phyloP scores from a whole-genome alignment of 2,888 invertebrate species.

The Chalcis sispes region DNA sequence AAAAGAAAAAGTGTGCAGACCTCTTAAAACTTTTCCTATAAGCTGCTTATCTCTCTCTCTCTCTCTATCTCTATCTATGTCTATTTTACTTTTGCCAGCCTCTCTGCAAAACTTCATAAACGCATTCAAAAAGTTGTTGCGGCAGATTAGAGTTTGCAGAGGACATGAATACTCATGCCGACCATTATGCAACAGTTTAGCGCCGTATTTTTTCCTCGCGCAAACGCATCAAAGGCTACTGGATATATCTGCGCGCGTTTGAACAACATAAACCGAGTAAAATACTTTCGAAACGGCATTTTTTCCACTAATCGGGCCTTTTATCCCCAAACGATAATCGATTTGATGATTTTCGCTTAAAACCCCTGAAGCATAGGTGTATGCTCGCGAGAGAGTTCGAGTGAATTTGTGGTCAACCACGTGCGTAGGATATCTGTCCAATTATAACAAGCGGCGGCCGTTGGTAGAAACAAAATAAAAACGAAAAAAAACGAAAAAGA shows the following conservation, averaged over 20 bases:
- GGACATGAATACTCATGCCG: not conserved
- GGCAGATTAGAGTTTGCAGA: conserved; percentile 11
- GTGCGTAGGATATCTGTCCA: too few relatives aligned
- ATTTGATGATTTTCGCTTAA: too few relatives aligned
- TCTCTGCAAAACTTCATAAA: conserved; percentile 19
- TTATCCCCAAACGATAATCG: conserved; percentile 7
- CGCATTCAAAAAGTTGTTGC: conserved; percentile 47
- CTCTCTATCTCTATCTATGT: too few relatives aligned
- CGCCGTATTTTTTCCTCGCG: too few relatives aligned
- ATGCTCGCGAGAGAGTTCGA: too few relatives aligned
- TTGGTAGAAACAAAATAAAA: not conserved
- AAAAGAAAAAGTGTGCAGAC: too few relatives aligned
- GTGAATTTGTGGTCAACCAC: too few relatives aligned
- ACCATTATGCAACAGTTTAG: too few relatives aligned
- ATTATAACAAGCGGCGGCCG: not conserved
- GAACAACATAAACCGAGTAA: not conserved
- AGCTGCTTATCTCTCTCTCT: conserved; percentile 32
- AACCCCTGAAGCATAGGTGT: too few relatives aligned
- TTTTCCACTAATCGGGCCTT: not conserved
- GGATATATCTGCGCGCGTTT: not conserved
- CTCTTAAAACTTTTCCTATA: not conserved
- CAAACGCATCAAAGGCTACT: not conserved
- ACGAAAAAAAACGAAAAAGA: too few relatives aligned
- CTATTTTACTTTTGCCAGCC: not conserved
- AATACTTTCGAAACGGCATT: not conserved